phyloP scores from a whole-genome alignment of 2,113 vertebrate species.

The Nycticryphes semicollaris region DNA sequence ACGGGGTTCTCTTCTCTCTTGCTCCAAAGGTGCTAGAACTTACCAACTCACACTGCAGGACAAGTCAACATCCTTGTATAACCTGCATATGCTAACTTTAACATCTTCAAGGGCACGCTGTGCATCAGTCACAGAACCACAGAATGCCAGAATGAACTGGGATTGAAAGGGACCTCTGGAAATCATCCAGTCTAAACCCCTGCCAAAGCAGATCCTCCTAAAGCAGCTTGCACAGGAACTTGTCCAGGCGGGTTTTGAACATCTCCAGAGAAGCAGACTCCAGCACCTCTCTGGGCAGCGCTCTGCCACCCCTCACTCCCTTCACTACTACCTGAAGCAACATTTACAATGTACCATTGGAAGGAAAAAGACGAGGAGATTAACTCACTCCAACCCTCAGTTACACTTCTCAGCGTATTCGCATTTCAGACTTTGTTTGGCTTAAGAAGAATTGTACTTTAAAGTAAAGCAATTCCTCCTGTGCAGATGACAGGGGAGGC shows the following conservation, averaged over 20 bases:
- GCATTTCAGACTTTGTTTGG: not conserved
- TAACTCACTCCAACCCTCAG: not conserved
- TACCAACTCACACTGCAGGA: not conserved
- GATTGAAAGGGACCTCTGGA: no score
- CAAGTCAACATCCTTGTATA: not conserved
- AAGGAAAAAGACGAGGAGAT: not conserved
- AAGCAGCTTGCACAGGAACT: no score
- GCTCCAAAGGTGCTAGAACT: not conserved
- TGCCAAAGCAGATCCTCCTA: no score
- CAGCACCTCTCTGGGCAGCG: no score
- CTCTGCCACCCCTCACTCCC: not conserved
- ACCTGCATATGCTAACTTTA: not conserved
- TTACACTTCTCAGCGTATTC: not conserved
- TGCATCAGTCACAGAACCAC: not conserved
- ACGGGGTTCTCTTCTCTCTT: not conserved
- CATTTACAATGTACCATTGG: not conserved
- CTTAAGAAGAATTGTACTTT: not conserved
- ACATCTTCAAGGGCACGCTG: not conserved
- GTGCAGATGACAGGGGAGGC: not conserved
- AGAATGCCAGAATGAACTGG: no score
- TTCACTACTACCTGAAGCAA: not conserved
- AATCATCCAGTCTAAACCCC: no score
- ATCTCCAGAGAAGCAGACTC: no score
- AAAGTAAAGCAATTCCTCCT: not conserved
- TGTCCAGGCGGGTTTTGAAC: no score